Evolutionary conservation across 1,140 invertebrate genomes (phyloP).

Genomic region (Lordiphosa stackelbergi): DNA sequence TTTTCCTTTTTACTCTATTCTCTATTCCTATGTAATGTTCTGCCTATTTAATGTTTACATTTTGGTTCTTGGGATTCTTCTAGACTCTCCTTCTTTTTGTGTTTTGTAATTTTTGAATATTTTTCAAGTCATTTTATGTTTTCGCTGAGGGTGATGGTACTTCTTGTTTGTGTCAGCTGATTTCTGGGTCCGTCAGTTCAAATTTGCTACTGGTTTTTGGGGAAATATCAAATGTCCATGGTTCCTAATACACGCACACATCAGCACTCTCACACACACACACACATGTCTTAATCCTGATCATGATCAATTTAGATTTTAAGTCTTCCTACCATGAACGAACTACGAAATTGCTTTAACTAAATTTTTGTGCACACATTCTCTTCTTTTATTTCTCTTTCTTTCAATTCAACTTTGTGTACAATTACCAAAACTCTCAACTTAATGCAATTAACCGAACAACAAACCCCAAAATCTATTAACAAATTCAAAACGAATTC

Average conservation of each 20-base stretch:
- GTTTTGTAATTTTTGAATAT: slow-evolving; percentile 6
- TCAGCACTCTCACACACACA: slow-evolving; percentile 10
- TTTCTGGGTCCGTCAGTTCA: slow-evolving; percentile 21
- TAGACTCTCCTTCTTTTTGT: slow-evolving; percentile 12
- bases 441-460: slow-evolving; percentile 45
- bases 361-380: slow-evolving; percentile 74
- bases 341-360: slow-evolving; percentile 58
- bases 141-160: slow-evolving; percentile 35
- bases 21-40: slow-evolving; percentile 19
- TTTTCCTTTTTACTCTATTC: slow-evolving; percentile 35
- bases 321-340: slow-evolving; percentile 30
- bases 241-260: slow-evolving; percentile 15
- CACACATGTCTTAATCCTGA: slow-evolving; percentile 26
- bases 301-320: slow-evolving; percentile 48
- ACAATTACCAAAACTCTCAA: slow-evolving; percentile 24
- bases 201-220: too few species aligned
- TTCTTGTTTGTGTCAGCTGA: slow-evolving; percentile 27
- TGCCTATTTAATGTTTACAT: slow-evolving; percentile 26
- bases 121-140: slow-evolving; percentile 4
- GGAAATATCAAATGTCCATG: slow-evolving; percentile 2
- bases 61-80: slow-evolving; percentile 15
- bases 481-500: slow-evolving; percentile 45
- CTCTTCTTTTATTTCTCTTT: slow-evolving; percentile 74
- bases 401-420: slow-evolving; percentile 58
- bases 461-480: slow-evolving; percentile 26